Base-by-base conservation (phyloP, 2,113 vertebrate species). In the Forbesichthys agassizii region DNA sequence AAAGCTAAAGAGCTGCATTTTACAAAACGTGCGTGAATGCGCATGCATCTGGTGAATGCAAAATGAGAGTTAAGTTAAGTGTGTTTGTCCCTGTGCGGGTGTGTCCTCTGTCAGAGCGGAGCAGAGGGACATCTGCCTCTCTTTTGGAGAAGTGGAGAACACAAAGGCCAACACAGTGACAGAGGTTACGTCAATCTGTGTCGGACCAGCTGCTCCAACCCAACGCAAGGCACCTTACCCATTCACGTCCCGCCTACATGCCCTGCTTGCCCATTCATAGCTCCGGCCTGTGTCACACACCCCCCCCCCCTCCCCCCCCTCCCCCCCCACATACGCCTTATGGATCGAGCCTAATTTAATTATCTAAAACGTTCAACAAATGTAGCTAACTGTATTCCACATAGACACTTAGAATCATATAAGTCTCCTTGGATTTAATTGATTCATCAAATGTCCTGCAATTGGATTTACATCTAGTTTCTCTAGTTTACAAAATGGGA, bases 401-500 rank as follows among this genome's bases (percentile, higher is more conserved):
- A 86, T 82, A 78, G 91, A 91, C 86, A 91, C 89, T 92, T 91
- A 92, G 92, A 95, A 93, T 89, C 71, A 82, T 90, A 94, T 93
- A 93, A 94, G 78, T 86, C 93, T 93, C 93, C 69, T 72, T 74
- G 77, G 58, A 75, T 84, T 77, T 86, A 75, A 87, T 82, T 66
- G 49, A 63, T 83, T 87, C 80, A 86, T 79, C 75, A 78, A 64
- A 82, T 88, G 82, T 78, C 69, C 71, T 61, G 65, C 91, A 92
- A 92, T 90, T 90, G 91, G 93, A 95, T 96, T 95, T 95, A 87
- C 93, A 95, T 94, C 91, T 69, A 91, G 90, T 92, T 85, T 81
- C 79, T 76, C 65, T 54, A 27, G 27, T 27, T 55, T 56, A 33
- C 68, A 61, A 76, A 73, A 65, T 16, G 57, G 42, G 36, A 57